Base-by-base conservation (phyloP, 1,140 invertebrate genomes). In the Drosophila sechellia region DNA sequence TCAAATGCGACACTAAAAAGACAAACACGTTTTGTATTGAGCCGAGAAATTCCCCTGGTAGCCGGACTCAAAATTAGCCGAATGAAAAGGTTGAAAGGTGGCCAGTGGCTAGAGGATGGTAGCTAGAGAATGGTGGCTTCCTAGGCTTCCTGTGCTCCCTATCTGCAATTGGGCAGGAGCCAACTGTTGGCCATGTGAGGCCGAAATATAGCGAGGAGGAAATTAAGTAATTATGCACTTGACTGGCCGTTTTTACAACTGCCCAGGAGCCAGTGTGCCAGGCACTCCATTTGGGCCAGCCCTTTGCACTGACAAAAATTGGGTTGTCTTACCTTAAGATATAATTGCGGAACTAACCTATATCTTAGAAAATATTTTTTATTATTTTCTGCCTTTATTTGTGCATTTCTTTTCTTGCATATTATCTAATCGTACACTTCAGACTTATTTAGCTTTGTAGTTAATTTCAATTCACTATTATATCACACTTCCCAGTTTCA, bases 191-290 rank as follows among this genome's bases (percentile, higher is more conserved):
- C 45, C 74, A 60, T 70, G 73, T 75, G 73, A 50, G 61, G 55
- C 46, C 46, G 54, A 48, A 58, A 64, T 63, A 56, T 77, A 54
- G 46, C 55, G 35, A 35, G 58, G 42, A 68, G 75, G 58, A 79
- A 87, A 87, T 87, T 87, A 87, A 89, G 84, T 89, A 89, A 87
- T 87, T 87, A 87, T 87, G 84, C 84, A 87, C 79, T 87, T 87
- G 84, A 87, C 84, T 87, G 86, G 84, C 54, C 65, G 50, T 68
- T 86, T 86, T 71, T 86, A 66, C 64, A 69, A 66, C 65, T 55
- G 49, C 56, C 72, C 40, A 45, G 20, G 42, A 72, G 49, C 35
- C 45, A 37, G 52, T 42, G 25, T 53, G 52, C 54, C 55, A 75
- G 71, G 57, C 55, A 61, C 49, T 72, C 60, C 59, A 79, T 87